Evolutionary conservation across 1,140 invertebrate species (phyloP).

Genomic region (Lerema accius): DNA sequence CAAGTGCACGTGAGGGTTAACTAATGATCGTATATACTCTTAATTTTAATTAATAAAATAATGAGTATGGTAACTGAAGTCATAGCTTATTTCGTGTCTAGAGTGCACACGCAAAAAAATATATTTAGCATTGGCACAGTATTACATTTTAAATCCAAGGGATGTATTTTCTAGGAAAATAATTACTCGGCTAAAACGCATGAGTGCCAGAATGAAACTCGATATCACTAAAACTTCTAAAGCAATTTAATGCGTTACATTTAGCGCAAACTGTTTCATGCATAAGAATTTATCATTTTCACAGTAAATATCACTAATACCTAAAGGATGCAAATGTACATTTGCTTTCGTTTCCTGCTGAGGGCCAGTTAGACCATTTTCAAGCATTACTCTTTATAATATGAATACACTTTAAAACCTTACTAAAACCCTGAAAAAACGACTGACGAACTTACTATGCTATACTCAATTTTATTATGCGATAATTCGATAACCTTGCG

Average conservation of each 20-base stretch:
- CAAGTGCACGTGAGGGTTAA: slow-evolving; percentile 48
- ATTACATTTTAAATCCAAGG: not conserved
- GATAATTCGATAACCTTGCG: no score
- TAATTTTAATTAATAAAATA: slow-evolving; percentile 23
- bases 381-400: not conserved
- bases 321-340: slow-evolving; percentile 1
- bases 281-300: not conserved
- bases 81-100: slow-evolving; percentile 41
- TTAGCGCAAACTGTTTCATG: not conserved
- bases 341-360: slow-evolving; percentile 31
- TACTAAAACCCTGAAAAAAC: no score
- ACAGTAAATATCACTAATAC: not conserved
- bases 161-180: not conserved
- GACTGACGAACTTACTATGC: no score
- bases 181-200: not conserved
- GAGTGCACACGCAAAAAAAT: not conserved
- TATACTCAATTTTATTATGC: not conserved
- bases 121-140: not conserved
- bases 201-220: no score
- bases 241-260: not conserved
- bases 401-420: no score
- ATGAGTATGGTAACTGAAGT: slow-evolving; percentile 53
- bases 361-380: slow-evolving; percentile 5
- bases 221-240: no score
- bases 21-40: slow-evolving; percentile 30